Evolutionary conservation across 1,140 invertebrate species (phyloP).

Genomic region (Zaprionus africanus): DNA sequence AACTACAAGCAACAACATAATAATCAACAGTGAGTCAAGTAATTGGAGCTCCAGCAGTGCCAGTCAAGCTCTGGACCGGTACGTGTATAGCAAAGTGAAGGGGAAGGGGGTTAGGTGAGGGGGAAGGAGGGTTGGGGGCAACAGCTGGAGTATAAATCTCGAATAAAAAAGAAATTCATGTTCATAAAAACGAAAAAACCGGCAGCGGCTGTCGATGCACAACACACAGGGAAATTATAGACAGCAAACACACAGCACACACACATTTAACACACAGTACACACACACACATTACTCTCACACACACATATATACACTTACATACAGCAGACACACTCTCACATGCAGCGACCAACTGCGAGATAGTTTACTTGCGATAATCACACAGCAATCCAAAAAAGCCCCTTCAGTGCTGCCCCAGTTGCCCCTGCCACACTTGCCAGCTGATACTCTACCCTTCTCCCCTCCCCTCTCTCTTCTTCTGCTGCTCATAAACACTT

Average conservation of each 20-base stretch:
- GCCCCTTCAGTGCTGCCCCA: constrained; percentile 17
- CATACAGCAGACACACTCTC: constrained; percentile 16
- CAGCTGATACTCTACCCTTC: neutral
- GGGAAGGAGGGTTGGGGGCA: neutral
- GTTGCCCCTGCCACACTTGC: constrained; percentile 1
- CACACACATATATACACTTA: constrained; percentile 2
- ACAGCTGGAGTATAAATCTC: constrained; percentile 57
- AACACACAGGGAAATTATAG: neutral
- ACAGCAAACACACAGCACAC: constrained; percentile 19
- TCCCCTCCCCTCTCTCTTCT: neutral
- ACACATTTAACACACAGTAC: constrained; percentile 16
- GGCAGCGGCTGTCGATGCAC: constrained; percentile 48
- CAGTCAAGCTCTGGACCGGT: constrained; percentile 9
- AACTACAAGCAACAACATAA: constrained; percentile 53
- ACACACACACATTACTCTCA: neutral
- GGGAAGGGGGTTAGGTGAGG: neutral
- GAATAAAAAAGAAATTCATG: constrained; percentile 79
- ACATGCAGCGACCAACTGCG: constrained; percentile 36
- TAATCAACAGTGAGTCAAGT: constrained; percentile 56
- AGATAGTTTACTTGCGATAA: constrained; percentile 79
- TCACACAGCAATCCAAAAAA: constrained; percentile 47
- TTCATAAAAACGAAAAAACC: constrained; percentile 68
- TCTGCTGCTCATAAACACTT: constrained; percentile 60
- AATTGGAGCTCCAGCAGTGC: constrained; percentile 67
- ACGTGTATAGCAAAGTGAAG: neutral